phyloP scores from a whole-genome alignment of 2,888 invertebrate genomes.

The Fragum sueziense region DNA sequence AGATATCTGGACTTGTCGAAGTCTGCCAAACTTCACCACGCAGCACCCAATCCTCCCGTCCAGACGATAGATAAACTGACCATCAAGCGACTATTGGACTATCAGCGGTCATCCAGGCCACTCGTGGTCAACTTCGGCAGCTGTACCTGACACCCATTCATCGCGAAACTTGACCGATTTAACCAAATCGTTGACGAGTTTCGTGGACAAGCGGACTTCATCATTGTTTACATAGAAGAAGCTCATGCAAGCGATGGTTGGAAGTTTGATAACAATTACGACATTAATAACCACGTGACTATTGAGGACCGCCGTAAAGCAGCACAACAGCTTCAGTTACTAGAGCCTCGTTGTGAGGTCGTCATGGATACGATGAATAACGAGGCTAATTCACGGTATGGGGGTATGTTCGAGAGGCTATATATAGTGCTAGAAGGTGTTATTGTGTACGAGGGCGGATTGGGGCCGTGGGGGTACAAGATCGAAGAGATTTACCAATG shows the following conservation, averaged over 20 bases:
- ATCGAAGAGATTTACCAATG: constrained; percentile 68
- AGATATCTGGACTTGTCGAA: constrained; percentile 43
- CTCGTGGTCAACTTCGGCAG: constrained; percentile 78
- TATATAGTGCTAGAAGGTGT: constrained; percentile 68
- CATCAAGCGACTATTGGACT: constrained; percentile 44
- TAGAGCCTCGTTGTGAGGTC: constrained; percentile 61
- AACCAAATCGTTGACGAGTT: constrained; percentile 67
- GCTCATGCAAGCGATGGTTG: constrained; percentile 76
- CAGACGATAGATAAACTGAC: not conserved
- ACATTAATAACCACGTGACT: constrained; percentile 62
- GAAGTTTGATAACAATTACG: constrained; percentile 68
- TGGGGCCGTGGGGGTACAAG: constrained; percentile 70
- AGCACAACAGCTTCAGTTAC: constrained; percentile 52
- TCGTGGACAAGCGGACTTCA: constrained; percentile 69
- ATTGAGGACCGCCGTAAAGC: constrained; percentile 68
- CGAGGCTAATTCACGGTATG: constrained; percentile 67
- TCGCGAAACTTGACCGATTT: constrained; percentile 67
- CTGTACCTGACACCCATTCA: constrained; percentile 69
- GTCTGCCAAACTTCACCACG: constrained; percentile 32
- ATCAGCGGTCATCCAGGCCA: constrained; percentile 65
- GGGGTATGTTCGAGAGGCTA: constrained; percentile 71
- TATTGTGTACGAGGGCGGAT: constrained; percentile 67
- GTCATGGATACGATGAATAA: constrained; percentile 71
- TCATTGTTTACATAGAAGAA: constrained; percentile 75
- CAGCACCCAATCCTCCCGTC: constrained; percentile 49